A percentile compares a stretch with the other conserved stretches of the same genome.
Conservation (phyloP, 2,797 vertebrate genomes). For the Tokudaia tokunoshimensis region DNA sequence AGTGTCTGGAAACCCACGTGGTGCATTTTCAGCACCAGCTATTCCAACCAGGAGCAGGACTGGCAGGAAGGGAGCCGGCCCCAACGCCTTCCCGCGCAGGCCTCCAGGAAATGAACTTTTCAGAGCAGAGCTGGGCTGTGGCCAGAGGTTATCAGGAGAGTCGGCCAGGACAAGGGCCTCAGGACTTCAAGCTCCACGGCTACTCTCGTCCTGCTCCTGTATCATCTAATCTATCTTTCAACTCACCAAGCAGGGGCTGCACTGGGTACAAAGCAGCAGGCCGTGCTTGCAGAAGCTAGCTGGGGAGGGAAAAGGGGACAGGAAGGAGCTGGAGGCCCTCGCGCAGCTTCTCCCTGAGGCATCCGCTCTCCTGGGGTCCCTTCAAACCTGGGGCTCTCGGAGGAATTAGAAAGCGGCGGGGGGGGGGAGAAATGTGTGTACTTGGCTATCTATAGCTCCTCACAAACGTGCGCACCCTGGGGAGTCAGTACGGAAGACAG, state of each 20-base stretch:
- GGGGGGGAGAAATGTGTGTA: background rate
- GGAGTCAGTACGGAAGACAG: background rate
- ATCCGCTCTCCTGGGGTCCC: constrained; percentile 46
- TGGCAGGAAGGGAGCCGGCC: constrained; percentile 79
- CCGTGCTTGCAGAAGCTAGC: constrained; percentile 41
- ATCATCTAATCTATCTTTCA: background rate
- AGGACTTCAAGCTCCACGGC: constrained; percentile 33
- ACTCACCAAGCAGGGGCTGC: background rate
- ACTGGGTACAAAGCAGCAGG: constrained; percentile 68
- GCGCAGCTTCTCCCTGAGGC: background rate
- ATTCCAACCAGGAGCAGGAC: constrained; percentile 53
- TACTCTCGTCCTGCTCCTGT: constrained; percentile 25
- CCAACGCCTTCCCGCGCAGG: constrained; percentile 69
- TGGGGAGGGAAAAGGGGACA: background rate
- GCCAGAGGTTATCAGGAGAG: constrained; percentile 79
- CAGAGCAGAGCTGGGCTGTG: constrained; percentile 76
- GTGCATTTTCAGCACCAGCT: constrained; percentile 49
- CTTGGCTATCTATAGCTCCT: background rate
- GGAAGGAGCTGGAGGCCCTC: background rate
- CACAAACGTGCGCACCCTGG: constrained; percentile 26
- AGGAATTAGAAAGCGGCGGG: constrained; percentile 52
- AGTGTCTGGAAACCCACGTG: background rate
- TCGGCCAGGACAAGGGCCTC: constrained; percentile 46
- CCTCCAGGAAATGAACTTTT: constrained; percentile 84
- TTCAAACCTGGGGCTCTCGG: background rate